Evolutionary conservation across 2,113 vertebrate genomes (phyloP), one percentile per base, ranked within the genome.

Genomic region (Osmerus eperlanus): DNA sequence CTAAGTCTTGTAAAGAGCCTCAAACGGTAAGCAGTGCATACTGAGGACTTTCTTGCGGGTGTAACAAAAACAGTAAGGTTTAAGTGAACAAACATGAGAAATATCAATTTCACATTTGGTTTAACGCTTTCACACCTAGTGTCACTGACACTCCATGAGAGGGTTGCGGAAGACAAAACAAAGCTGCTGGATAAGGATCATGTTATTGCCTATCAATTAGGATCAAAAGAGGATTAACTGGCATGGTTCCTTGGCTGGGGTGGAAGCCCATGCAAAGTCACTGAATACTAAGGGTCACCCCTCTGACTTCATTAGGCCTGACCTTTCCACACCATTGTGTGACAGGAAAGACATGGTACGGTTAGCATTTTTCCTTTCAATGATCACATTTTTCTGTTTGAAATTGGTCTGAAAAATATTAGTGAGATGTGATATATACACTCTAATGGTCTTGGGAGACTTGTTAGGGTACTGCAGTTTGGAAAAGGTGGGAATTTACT

Each of bases 141-240:
- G 89, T 88, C 86, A 91, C 81, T 62, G 85, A 89, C 84, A 89
- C 89, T 86, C 77, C 71, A 72, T 85, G 81, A 83, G 85, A 72
- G 83, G 78, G 75, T 82, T 82, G 85, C 63, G 81, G 84, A 90
- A 89, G 84, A 89, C 87, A 89, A 87, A 89, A 90, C 86, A 88
- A 81, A 82, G 81, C 84, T 89, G 86, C 84, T 88, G 87, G 85
- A 89, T 90, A 87, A 90, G 89, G 86, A 90, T 87, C 81, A 82
- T 87, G 83, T 89, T 90, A 89, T 89, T 90, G 83, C 84, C 88
- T 88, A 91, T 92, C 89, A 90, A 90, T 91, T 91, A 92, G 88
- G 88, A 91, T 90, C 89, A 92, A 90, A 90, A 84, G 85, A 82
- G 88, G 89, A 92, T 92, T 92, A 92, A 88, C 80, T 79, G 85